Evolutionary conservation across 2,888 invertebrate species (phyloP).

Genomic region (Silvanus unidentatus): DNA sequence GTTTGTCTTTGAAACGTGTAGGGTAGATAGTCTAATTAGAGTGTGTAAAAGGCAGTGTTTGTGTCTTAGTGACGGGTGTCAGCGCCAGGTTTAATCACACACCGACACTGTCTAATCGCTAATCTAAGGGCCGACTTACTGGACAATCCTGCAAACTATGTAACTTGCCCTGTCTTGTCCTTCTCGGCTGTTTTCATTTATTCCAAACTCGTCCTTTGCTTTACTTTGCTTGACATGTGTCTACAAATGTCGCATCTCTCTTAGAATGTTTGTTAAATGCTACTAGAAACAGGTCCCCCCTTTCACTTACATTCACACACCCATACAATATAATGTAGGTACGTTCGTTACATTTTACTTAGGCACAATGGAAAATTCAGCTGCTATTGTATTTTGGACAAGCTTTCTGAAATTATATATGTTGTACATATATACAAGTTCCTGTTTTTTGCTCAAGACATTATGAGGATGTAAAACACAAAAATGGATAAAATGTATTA

Average conservation of each 20-base stretch:
- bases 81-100: slow-evolving; percentile 32
- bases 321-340: no score
- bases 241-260: slow-evolving; percentile 19
- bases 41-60: slow-evolving; percentile 16
- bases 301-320: no score
- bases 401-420: no score
- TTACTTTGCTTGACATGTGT: slow-evolving; percentile 21
- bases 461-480: no score
- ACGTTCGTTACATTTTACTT: no score
- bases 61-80: slow-evolving; percentile 31
- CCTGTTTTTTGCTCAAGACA: no score
- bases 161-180: slow-evolving; percentile 1
- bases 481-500: no score
- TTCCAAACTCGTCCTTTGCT: slow-evolving; percentile 7
- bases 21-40: slow-evolving; percentile 24
- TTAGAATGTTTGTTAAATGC: no score
- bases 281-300: no score
- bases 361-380: no score
- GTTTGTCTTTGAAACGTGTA: slow-evolving; percentile 29
- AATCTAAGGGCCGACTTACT: slow-evolving; percentile 16
- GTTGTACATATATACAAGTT: no score
- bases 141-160: slow-evolving; percentile 6
- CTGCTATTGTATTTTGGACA: no score
- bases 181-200: slow-evolving; percentile 3
- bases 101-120: slow-evolving; percentile 27